phyloP scores from a whole-genome alignment of 2,888 invertebrate genomes.

The Stratiomys singularior region DNA sequence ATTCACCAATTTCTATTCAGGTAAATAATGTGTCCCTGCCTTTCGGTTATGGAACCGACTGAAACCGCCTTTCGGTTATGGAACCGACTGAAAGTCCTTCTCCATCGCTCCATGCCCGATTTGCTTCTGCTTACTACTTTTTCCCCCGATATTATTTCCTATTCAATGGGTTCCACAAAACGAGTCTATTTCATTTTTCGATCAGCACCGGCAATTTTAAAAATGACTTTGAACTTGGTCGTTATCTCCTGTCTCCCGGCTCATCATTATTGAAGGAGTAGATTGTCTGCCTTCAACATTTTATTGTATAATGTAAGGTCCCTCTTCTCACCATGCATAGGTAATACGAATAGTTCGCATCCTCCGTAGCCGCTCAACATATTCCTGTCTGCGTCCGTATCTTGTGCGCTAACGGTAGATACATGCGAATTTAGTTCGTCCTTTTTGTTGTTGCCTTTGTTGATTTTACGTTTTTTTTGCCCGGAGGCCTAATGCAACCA shows the following conservation, averaged over 20 bases:
- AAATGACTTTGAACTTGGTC: slow-evolving; percentile 43
- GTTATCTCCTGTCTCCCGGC: slow-evolving; percentile 40
- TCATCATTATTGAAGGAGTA: slow-evolving; percentile 11
- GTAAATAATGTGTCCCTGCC: too few relatives aligned
- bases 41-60: too few relatives aligned
- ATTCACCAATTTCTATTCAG: too few relatives aligned
- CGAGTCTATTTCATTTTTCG: slow-evolving; percentile 16
- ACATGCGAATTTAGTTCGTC: neutral
- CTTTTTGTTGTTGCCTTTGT: slow-evolving; percentile 44
- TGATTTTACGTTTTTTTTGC: slow-evolving; percentile 37
- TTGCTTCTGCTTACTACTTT: too few relatives aligned
- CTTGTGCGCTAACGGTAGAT: too few relatives aligned
- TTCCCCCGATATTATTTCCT: slow-evolving; percentile 40
- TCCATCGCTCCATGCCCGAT: too few relatives aligned
- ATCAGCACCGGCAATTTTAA: neutral
- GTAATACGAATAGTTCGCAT: slow-evolving; percentile 23
- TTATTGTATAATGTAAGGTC: slow-evolving; percentile 19
- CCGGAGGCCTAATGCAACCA: slow-evolving; percentile 43
- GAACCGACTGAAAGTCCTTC: too few relatives aligned
- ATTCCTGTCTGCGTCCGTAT: slow-evolving; percentile 7
- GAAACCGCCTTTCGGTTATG: too few relatives aligned
- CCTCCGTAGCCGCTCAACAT: slow-evolving; percentile 4
- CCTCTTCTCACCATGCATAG: neutral
- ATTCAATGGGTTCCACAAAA: slow-evolving; percentile 37
- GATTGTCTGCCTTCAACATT: slow-evolving; percentile 25